Conservation (phyloP, 2,888 invertebrate species). For the Oxycera nigricornis region DNA sequence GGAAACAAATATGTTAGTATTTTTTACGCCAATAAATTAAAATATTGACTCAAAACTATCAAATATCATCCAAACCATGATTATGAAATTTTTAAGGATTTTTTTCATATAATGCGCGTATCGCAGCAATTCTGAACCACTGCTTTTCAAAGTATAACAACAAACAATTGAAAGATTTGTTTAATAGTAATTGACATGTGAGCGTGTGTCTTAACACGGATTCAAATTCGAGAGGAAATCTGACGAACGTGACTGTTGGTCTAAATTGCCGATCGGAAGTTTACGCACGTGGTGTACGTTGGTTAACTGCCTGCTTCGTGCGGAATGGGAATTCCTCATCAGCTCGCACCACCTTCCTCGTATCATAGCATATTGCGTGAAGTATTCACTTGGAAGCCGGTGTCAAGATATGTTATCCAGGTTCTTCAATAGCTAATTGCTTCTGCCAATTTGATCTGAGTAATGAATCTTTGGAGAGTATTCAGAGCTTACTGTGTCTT, state of each 20-base stretch:
- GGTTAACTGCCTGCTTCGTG: constrained; percentile 21
- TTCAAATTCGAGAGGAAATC: constrained; percentile 34
- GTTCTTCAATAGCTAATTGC: neutral
- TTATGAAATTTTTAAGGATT: no score
- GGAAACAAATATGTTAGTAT: no score
- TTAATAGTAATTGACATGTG: no score
- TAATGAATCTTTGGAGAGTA: no score
- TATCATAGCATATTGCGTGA: neutral
- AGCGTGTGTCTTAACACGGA: neutral
- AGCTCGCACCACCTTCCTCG: neutral
- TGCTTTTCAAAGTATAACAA: neutral
- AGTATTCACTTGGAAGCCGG: neutral
- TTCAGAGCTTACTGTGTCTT: no score
- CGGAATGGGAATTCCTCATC: constrained; percentile 42
- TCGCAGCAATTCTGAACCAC: neutral
- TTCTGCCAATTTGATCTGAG: neutral
- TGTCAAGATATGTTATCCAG: no score
- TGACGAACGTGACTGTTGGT: constrained; percentile 41
- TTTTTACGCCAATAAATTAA: no score
- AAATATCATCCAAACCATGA: no score
- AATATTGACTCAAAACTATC: no score
- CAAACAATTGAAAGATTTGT: no score
- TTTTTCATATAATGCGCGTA: no score
- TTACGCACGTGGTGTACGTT: constrained; percentile 35
- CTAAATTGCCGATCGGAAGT: constrained; percentile 43